phyloP scores from a whole-genome alignment of 2,113 vertebrate species.

The Pholis gunnellus region DNA sequence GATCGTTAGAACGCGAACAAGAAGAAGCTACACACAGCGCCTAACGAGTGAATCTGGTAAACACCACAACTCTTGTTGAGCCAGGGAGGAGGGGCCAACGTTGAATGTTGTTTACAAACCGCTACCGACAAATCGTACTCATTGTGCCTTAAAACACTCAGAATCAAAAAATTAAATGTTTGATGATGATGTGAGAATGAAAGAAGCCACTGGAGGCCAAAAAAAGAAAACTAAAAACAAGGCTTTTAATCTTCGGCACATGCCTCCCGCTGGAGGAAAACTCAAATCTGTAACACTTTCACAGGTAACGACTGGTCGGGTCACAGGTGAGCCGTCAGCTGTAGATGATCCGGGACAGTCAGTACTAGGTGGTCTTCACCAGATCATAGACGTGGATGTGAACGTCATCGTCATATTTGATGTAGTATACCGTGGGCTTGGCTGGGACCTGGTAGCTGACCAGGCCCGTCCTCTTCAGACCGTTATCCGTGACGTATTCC shows the following conservation, averaged over 20 bases:
- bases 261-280: constrained; percentile 39
- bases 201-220: constrained; percentile 3
- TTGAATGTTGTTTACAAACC: not conserved
- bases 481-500: constrained; percentile 88
- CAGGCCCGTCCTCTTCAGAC: constrained; percentile 86
- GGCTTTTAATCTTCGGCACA: constrained; percentile 31
- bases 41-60: not conserved
- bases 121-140: not conserved
- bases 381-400: constrained; percentile 89
- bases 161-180: constrained; percentile 22
- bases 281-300: constrained; percentile 66
- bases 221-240: not conserved
- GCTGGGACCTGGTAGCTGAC: constrained; percentile 89
- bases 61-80: not conserved
- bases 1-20: not conserved
- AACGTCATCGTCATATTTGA: constrained; percentile 89
- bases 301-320: constrained; percentile 61
- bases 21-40: not conserved
- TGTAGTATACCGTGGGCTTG: constrained; percentile 88
- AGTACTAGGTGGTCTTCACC: constrained; percentile 87
- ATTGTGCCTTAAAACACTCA: not conserved
- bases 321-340: constrained; percentile 32
- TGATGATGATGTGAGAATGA: constrained; percentile 31
- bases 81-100: not conserved
- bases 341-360: constrained; percentile 50